These are phyloP conservation scores for Heliconius charithonia DNA, from an alignment of 2,888 invertebrate genomes.

Conservation along the genomic window DNA sequence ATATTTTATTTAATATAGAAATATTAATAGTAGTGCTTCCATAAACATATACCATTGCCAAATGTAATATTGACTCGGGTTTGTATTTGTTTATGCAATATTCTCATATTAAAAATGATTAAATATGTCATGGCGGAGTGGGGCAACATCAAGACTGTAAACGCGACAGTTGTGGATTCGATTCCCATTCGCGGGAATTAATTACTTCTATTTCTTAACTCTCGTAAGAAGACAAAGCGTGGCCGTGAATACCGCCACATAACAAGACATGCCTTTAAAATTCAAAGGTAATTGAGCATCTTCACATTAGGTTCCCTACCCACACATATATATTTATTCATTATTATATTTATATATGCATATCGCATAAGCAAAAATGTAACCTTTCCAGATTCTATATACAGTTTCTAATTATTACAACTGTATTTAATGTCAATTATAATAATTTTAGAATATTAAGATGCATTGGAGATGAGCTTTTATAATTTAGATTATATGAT, in stretches of 20 bases:
- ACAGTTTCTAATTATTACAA: slow-evolving; percentile 53
- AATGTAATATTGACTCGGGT: slow-evolving; percentile 53
- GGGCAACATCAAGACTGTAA: too few relatives aligned
- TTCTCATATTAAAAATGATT: background rate
- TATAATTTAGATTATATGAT: slow-evolving; percentile 42
- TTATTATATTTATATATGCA: too few relatives aligned
- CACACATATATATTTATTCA: too few relatives aligned
- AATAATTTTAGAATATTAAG: slow-evolving; percentile 40
- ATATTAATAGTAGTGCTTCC: slow-evolving; percentile 66
- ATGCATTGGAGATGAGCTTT: slow-evolving; percentile 49
- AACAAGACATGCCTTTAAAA: too few relatives aligned
- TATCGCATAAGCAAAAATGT: slow-evolving; percentile 3
- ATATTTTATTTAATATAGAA: slow-evolving; percentile 47
- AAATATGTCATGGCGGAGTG: background rate
- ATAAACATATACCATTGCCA: slow-evolving; percentile 63
- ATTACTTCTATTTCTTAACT: background rate
- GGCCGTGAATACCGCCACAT: too few relatives aligned
- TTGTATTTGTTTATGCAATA: slow-evolving; percentile 6
- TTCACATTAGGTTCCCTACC: background rate
- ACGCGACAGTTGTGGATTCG: background rate
- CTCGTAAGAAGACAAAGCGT: background rate
- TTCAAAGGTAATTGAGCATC: background rate
- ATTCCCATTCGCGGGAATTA: background rate
- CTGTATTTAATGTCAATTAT: slow-evolving; percentile 46
- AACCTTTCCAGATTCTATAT: slow-evolving; percentile 33